phyloP scores from a whole-genome alignment of 2,797 vertebrate species.

The Phataginus tricuspis region DNA sequence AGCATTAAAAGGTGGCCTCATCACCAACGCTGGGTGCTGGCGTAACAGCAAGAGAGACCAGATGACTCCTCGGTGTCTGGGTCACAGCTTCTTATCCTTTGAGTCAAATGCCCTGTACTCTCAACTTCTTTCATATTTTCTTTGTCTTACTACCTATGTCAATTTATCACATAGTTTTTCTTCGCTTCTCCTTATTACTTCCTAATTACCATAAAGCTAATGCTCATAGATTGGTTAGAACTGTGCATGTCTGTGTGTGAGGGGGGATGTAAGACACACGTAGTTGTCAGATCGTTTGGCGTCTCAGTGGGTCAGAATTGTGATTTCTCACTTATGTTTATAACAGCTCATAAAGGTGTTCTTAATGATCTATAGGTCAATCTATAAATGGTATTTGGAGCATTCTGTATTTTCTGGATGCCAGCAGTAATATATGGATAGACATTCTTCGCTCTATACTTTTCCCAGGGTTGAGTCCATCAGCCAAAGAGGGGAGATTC shows the following conservation, averaged over 20 bases:
- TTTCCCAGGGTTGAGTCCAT: not conserved
- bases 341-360: slow-evolving; percentile 15
- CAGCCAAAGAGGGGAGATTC: not conserved
- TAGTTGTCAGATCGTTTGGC: not conserved
- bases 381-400: not conserved
- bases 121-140: not conserved
- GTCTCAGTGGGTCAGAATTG: not conserved
- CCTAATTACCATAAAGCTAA: not conserved
- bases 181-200: not conserved
- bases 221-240: not conserved
- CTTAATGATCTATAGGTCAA: slow-evolving; percentile 15
- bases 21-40: not conserved
- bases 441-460: not conserved
- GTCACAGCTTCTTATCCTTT: not conserved
- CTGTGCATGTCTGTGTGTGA: not conserved
- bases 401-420: not conserved
- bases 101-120: not conserved
- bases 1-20: not conserved
- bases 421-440: not conserved
- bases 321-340: not conserved
- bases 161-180: not conserved
- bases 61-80: not conserved
- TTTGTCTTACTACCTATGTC: not conserved
- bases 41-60: not conserved
- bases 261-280: not conserved